These are phyloP conservation scores for Congeria kusceri DNA, from an alignment of 2,888 invertebrate genomes.

Conservation along the genomic window DNA sequence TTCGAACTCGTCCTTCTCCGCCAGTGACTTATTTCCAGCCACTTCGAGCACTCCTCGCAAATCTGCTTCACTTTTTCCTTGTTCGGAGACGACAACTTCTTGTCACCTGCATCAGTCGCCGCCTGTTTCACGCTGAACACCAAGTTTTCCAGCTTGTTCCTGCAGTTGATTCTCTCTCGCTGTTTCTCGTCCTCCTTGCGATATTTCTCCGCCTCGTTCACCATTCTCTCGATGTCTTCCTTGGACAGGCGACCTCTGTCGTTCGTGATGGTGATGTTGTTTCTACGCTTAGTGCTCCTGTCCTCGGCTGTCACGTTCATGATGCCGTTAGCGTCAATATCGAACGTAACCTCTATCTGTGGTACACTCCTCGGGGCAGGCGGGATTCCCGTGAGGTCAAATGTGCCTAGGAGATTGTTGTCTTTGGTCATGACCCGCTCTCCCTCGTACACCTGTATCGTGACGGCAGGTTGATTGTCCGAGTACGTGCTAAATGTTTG, in stretches of 20 bases:
- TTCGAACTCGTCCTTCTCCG: constrained; percentile 90
- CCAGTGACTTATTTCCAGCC: constrained; percentile 95
- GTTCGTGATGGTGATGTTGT: constrained; percentile 94
- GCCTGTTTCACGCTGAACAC: constrained; percentile 86
- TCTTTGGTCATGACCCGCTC: constrained; percentile 98
- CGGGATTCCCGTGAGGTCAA: constrained; percentile 81
- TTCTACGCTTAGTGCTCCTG: constrained; percentile 91
- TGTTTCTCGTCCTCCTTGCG: constrained; percentile 82
- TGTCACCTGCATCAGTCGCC: constrained; percentile 86
- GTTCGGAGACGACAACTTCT: constrained; percentile 88
- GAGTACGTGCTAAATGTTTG: constrained; percentile 92
- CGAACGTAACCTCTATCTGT: constrained; percentile 89
- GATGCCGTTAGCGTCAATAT: constrained; percentile 95
- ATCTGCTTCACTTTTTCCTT: constrained; percentile 88
- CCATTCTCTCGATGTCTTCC: constrained; percentile 93
- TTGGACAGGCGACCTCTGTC: constrained; percentile 94
- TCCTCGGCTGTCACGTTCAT: constrained; percentile 87
- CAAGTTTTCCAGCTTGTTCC: constrained; percentile 79
- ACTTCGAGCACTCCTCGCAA: constrained; percentile 89
- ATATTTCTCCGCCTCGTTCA: constrained; percentile 82
- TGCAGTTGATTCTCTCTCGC: constrained; percentile 75
- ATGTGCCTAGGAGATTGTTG: constrained; percentile 88
- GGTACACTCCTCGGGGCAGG: constrained; percentile 82
- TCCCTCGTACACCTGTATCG: constrained; percentile 91
- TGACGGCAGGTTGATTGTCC: constrained; percentile 90